A percentile compares a stretch with the other conserved stretches of the same genome.
These are phyloP conservation scores for Lithophane leautieri DNA, from an alignment of 2,888 invertebrate species.

Conservation along the genomic window DNA sequence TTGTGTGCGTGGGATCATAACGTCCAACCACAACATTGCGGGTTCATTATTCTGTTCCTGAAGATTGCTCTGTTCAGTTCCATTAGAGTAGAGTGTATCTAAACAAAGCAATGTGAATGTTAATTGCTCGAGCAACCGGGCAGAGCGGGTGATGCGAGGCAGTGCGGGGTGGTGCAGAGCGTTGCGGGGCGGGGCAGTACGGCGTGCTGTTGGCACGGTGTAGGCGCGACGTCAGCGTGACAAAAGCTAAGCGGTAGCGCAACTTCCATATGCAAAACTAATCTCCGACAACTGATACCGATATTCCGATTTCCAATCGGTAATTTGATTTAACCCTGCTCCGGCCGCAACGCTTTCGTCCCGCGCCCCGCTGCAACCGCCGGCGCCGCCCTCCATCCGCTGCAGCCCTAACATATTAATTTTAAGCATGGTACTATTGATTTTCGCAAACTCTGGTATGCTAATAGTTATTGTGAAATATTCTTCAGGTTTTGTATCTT, in stretches of 20 bases:
- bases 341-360: constrained; percentile 22
- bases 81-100: constrained; percentile 1
- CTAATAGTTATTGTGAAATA: not conserved
- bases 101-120: constrained; percentile 19
- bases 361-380: not conserved
- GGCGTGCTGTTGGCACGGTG: not conserved
- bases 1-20: not conserved
- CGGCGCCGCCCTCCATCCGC: not conserved
- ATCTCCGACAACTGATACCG: constrained; percentile 64
- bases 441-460: not conserved
- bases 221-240: not conserved
- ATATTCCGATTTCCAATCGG: constrained; percentile 59
- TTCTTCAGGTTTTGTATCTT: not conserved
- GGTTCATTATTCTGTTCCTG: not conserved
- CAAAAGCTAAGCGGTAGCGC: constrained; percentile 1
- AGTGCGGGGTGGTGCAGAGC: not conserved
- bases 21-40: not conserved
- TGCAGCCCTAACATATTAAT: not conserved
- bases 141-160: not conserved
- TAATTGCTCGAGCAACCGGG: constrained; percentile 7
- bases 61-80: constrained; percentile 5
- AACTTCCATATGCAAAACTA: constrained; percentile 64
- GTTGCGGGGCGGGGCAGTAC: not conserved
- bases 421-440: not conserved
- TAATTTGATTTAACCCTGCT: constrained; percentile 65